Evolutionary conservation across 2,888 invertebrate species (phyloP), one percentile per base, ranked within the genome.

Genomic region (Linnaemya tessellans): DNA sequence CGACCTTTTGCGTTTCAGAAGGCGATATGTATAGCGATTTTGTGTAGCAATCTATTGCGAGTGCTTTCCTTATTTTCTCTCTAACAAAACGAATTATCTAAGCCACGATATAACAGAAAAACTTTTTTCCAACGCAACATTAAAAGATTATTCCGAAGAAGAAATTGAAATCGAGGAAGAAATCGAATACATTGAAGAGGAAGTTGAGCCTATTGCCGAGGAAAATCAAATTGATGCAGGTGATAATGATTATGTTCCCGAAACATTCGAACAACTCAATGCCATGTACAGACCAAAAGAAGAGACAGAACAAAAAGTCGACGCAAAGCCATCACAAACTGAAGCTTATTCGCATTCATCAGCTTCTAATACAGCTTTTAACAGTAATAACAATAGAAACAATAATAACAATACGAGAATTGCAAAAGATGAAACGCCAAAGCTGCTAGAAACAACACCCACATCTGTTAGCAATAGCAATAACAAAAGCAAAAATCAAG

Each of bases 201-300:
- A 91, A 83, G 93, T 93, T 83, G 90, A 90, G 87, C 90, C 90
- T 54, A 89, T 30, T 4, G 84, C 51, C 0, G 82, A 78, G 60
- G 86, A 87, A 60, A 77, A 84, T 58, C 87, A 87, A 80, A 81
- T 87, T 20, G 87, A 88, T 68, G 84, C 87, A 35, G 84, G 87
- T 80, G 86, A 80, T 18, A 88, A 88, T 51, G 88, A 88, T 75
- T 91, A 91, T 87, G 87, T 88, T 43, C 91, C 91, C 0, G 90
- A 90, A 82, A 91, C 91, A 2, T 92, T 92, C 82, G 92, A 92
- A 86, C 89, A 92, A 77, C 88, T 92, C 7, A 91, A 90, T 64
- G 89, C 89, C 65, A 88, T 91, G 90, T 91, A 91, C 81, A 88
- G 88, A 54, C 73, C 89, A 54, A 90, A 89, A 62, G 20, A 71